Percentiles rank a stretch among this genome's conserved stretches.
These are phyloP conservation scores for Romanogobio albipinnatus DNA, from an alignment of 2,113 vertebrate genomes.

Conservation along the genomic window DNA sequence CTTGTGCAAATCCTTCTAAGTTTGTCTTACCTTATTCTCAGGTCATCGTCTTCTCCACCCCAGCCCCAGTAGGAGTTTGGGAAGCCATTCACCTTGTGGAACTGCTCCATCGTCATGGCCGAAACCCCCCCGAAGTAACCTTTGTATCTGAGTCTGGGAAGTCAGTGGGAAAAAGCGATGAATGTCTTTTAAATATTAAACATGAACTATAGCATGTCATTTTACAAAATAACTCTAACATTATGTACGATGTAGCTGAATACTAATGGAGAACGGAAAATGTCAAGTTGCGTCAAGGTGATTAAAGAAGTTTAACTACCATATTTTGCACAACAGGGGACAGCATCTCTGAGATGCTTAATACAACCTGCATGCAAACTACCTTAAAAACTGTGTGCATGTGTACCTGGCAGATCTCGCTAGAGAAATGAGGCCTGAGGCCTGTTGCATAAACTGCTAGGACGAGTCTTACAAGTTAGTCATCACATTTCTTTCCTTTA, in stretches of 20 bases:
- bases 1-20: neutral
- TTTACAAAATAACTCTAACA: neutral
- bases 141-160: conserved; percentile 85
- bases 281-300: neutral
- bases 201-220: neutral
- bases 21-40: conserved; percentile 85
- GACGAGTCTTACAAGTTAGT: too few species aligned
- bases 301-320: neutral
- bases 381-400: neutral
- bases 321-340: too few species aligned
- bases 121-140: conserved; percentile 97
- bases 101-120: conserved; percentile 90
- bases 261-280: neutral
- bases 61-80: conserved; percentile 98
- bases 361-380: neutral
- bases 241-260: neutral
- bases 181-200: neutral
- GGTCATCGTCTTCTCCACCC: conserved; percentile 98
- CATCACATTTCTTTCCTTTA: too few species aligned
- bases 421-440: too few species aligned
- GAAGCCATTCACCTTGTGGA: conserved; percentile 92
- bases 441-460: too few species aligned
- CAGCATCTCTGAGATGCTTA: too few species aligned
- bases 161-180: neutral
- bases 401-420: too few species aligned